phyloP scores from a whole-genome alignment of 2,797 vertebrate species.

The Eulemur albifrons region DNA sequence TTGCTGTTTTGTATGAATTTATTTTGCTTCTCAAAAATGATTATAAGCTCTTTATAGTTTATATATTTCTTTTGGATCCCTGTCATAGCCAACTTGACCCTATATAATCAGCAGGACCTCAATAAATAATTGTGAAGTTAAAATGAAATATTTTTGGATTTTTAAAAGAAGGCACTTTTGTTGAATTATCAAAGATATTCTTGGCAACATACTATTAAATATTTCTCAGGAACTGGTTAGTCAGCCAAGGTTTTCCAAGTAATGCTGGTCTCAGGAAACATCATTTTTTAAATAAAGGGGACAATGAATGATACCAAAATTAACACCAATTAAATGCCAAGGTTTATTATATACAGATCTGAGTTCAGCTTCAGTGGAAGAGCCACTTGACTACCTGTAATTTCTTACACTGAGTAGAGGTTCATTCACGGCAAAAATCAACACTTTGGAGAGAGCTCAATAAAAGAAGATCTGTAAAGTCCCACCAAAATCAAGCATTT shows the following conservation, averaged over 20 bases:
- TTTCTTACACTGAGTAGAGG: neutral
- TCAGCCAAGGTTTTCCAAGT: conserved; percentile 48
- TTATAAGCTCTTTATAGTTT: neutral
- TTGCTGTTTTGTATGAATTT: neutral
- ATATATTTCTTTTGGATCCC: conserved; percentile 1
- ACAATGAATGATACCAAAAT: conserved; percentile 22
- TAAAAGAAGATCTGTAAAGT: neutral
- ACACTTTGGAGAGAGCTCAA: neutral
- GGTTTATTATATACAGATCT: conserved; percentile 2
- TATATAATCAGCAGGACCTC: neutral
- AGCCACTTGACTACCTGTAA: neutral
- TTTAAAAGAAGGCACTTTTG: conserved; percentile 23
- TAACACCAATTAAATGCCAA: conserved; percentile 18
- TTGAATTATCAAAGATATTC: conserved; percentile 26
- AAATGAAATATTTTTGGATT: conserved; percentile 19
- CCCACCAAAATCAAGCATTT: conserved; percentile 11
- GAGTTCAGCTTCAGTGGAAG: neutral
- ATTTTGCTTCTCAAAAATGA: neutral
- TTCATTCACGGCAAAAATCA: conserved; percentile 21
- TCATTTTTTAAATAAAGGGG: neutral
- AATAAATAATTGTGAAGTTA: conserved; percentile 42
- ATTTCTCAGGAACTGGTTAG: conserved; percentile 31
- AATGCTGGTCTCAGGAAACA: conserved; percentile 31
- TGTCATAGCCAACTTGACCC: conserved; percentile 2
- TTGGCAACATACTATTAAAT: conserved; percentile 35